Percentiles rank a stretch among this genome's conserved stretches.
These are phyloP conservation scores for Micropoecilia bifurca DNA, from an alignment of 2,797 vertebrate genomes.

Conservation along the genomic window DNA sequence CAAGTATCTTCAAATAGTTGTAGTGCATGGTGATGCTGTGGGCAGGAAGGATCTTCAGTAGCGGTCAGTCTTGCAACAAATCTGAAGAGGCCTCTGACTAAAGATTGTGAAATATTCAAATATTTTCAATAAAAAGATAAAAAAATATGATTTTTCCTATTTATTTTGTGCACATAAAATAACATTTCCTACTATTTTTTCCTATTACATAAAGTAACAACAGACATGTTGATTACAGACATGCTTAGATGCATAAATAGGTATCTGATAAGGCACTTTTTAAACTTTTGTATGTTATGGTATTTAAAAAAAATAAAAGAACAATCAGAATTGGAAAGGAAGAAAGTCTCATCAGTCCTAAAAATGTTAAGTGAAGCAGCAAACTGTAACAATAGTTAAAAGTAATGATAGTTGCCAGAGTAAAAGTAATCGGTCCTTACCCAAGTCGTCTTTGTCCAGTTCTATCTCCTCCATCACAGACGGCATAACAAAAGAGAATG, in stretches of 20 bases:
- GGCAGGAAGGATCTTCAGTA: too few species aligned
- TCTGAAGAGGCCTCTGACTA: too few species aligned
- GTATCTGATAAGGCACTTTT: not conserved
- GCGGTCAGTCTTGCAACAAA: too few species aligned
- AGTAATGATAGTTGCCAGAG: not conserved
- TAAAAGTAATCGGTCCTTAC: slow-evolving; percentile 77
- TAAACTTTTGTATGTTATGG: not conserved
- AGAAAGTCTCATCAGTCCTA: not conserved
- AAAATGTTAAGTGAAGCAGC: not conserved
- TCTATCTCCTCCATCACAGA: slow-evolving; percentile 92
- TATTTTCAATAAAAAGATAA: not conserved
- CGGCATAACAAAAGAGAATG: slow-evolving; percentile 98
- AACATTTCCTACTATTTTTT: not conserved
- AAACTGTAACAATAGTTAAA: not conserved
- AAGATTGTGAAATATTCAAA: too few species aligned
- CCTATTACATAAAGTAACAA: not conserved
- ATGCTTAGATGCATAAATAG: not conserved
- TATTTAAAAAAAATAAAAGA: not conserved
- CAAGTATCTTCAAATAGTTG: too few species aligned
- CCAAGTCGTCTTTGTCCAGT: slow-evolving; percentile 94
- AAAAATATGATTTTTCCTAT: not conserved
- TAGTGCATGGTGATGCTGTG: too few species aligned
- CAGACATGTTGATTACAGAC: too few species aligned
- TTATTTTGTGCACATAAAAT: not conserved
- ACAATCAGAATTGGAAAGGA: not conserved